Percentiles rank a stretch among this genome's conserved stretches.
Evolutionary conservation across 2,888 invertebrate species (phyloP).

Genomic region (Drosophila monieri): DNA sequence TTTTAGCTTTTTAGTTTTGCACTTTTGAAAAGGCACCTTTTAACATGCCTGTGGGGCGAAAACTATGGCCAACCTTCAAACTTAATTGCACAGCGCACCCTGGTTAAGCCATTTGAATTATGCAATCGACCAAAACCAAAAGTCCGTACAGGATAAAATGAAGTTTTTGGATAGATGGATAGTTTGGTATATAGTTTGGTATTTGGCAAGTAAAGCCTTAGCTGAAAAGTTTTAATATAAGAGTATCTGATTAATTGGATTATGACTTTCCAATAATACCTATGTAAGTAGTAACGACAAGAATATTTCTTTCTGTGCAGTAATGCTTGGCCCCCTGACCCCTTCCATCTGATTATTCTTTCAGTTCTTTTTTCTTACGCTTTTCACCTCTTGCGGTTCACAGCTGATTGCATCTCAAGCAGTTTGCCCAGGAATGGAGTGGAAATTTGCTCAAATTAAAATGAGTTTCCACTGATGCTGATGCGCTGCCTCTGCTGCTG

Average conservation of each 20-base stretch:
- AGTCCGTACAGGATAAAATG: background rate
- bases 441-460: conserved; percentile 71
- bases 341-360: conserved; percentile 13
- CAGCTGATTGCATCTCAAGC: conserved; percentile 71
- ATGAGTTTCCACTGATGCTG: conserved; percentile 51
- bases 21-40: conserved; percentile 46
- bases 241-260: background rate
- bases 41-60: conserved; percentile 40
- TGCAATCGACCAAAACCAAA: conserved; percentile 48
- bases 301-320: background rate
- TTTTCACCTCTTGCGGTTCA: conserved; percentile 69
- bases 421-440: conserved; percentile 37
- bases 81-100: conserved; percentile 68
- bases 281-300: background rate
- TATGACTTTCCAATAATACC: background rate
- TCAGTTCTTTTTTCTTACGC: conserved; percentile 39
- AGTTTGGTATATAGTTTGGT: background rate
- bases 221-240: background rate
- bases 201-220: background rate
- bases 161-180: background rate
- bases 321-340: background rate
- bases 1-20: conserved; percentile 7
- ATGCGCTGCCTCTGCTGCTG: conserved; percentile 21
- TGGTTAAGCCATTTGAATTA: conserved; percentile 74
- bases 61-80: conserved; percentile 67